Base-by-base conservation (phyloP, 1,140 invertebrate genomes). In the Drosophila ambigua region DNA sequence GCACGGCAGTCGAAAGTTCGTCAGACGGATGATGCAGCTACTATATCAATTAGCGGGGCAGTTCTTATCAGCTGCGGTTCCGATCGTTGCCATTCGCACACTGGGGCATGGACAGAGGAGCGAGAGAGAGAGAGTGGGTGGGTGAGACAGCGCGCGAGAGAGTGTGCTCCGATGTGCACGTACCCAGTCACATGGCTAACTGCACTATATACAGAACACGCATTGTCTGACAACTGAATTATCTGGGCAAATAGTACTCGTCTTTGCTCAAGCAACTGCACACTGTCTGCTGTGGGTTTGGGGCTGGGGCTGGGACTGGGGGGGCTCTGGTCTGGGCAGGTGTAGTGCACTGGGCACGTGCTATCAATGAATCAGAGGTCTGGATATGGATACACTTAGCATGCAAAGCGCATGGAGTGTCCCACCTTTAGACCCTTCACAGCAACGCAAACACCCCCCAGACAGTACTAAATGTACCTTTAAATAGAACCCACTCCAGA, bases 341-440 rank as follows among this genome's bases (percentile, higher is more conserved):
- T 45, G 55, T 44, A 48, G 64, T 65, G 77, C 41, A 44, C 53
- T 50, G 43, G 52, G 77, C 80, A 84, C 81, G 80, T 84, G 80
- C 62, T 72, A 72, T 72, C 75, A 48, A 57, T 83, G 79, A 83
- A 58, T 83, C 79, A 83, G 65, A 53, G 55, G 26, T 59, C 68
- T 82, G 69, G 35, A 49, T 75, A 57, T 83, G 71, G 71, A 75
- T 84, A 76, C 45, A 52, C 52, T 66, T 58, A 43, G 75, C 71
- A 59, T 83, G 79, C 53, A 48, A 75, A 48, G 43, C 43, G 63
- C 65, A 77, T 71, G 65, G n/a, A 35, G n/a, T 6, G 41, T 35
- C 11, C 11, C 35, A 69, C 66, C 66, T 69, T 69, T 69, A 69
- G 44, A 69, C 45, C 26, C 39, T 16, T 5, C 9, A 15, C 15